Percentiles rank a stretch among this genome's conserved stretches.
These are phyloP conservation scores for Drosophila buzzatii DNA, from an alignment of 2,888 invertebrate species.

Conservation along the genomic window DNA sequence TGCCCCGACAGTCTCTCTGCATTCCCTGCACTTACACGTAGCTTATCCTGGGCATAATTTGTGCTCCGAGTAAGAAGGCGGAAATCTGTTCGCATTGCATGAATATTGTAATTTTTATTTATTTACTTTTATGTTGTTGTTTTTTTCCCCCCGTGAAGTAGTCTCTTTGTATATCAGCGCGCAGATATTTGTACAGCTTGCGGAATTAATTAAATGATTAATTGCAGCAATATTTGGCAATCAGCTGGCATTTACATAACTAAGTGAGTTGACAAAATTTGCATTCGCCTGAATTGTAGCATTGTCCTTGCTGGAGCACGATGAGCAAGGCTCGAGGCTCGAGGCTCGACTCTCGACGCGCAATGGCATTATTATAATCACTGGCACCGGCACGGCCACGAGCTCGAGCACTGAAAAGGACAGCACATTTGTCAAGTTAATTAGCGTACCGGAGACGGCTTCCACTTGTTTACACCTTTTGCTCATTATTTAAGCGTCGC, in stretches of 20 bases:
- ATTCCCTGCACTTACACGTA: no score
- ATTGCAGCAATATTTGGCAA: conserved; percentile 37
- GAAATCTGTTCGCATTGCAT: conserved; percentile 1
- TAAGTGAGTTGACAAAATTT: conserved; percentile 22
- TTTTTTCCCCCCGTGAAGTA: not conserved
- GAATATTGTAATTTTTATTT: not conserved
- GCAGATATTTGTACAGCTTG: not conserved
- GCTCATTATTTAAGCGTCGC: conserved; percentile 66
- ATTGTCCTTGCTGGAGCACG: not conserved
- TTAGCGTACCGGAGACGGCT: conserved; percentile 54
- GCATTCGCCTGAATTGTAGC: conserved; percentile 15
- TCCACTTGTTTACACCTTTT: conserved; percentile 70
- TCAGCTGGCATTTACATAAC: conserved; percentile 27
- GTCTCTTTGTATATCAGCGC: not conserved
- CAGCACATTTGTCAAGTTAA: conserved; percentile 72
- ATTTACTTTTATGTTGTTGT: not conserved
- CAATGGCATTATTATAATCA: conserved; percentile 8
- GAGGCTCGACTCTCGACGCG: not conserved
- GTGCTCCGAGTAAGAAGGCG: not conserved
- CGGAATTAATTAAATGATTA: conserved; percentile 31
- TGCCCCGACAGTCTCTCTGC: no score
- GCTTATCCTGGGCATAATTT: not conserved
- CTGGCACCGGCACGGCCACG: not conserved
- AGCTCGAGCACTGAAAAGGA: conserved; percentile 18
- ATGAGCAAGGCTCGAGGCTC: not conserved